A percentile compares a stretch with the other conserved stretches of the same genome.
Conservation (phyloP, 2,797 vertebrate species). For the Gadopsis bispinosus region DNA sequence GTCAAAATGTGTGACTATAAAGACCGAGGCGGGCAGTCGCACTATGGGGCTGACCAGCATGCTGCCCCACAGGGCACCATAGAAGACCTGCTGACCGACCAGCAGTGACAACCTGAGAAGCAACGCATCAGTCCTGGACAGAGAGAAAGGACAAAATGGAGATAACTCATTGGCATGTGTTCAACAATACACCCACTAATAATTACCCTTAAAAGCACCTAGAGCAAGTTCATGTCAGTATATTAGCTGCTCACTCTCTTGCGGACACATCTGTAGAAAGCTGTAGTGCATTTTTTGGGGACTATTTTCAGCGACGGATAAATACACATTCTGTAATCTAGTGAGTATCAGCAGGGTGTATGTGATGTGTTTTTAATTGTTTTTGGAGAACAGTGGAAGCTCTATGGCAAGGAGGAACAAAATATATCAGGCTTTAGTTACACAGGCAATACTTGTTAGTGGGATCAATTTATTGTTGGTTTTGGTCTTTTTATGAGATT, state of each 20-base stretch:
- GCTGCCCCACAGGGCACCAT: conserved; percentile 92
- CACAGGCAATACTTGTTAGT: not conserved
- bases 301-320: not conserved
- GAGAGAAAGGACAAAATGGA: conserved; percentile 14
- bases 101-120: conserved; percentile 90
- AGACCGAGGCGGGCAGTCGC: conserved; percentile 93
- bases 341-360: not conserved
- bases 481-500: not conserved
- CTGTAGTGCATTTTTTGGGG: not conserved
- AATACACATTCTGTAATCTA: not conserved
- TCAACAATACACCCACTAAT: not conserved
- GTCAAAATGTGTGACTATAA: conserved; percentile 93
- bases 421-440: not conserved
- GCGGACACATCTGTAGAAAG: not conserved
- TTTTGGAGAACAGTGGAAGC: not conserved
- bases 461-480: not conserved
- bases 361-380: not conserved
- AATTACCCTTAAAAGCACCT: not conserved
- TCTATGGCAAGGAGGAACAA: not conserved
- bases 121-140: conserved; percentile 90
- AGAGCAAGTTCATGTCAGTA: not conserved
- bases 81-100: conserved; percentile 93
- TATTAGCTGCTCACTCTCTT: not conserved
- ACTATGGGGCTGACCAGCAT: conserved; percentile 89
- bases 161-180: not conserved